phyloP scores from a whole-genome alignment of 2,888 invertebrate genomes.

The Germaria angustata region DNA sequence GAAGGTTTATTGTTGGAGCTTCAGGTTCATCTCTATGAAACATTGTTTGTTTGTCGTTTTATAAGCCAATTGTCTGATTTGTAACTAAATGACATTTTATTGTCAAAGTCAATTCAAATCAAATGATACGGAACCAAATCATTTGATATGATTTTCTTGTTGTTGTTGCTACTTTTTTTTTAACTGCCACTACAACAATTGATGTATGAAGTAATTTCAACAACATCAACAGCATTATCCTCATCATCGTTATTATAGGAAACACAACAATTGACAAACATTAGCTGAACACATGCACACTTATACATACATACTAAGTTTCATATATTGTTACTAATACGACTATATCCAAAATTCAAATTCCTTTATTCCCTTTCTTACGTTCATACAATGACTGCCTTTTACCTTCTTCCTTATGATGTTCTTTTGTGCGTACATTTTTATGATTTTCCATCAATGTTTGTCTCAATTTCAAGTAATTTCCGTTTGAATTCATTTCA shows the following conservation, averaged over 20 bases:
- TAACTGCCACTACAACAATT: constrained; percentile 33
- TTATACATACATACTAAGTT: background rate
- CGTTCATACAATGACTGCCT: background rate
- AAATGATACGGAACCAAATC: constrained; percentile 78
- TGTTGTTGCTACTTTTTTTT: background rate
- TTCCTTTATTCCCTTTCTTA: constrained; percentile 12
- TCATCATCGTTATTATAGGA: constrained; percentile 41
- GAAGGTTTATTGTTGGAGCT: constrained; percentile 4
- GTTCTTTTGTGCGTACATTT: constrained; percentile 1
- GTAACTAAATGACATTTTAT: constrained; percentile 68
- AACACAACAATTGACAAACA: constrained; percentile 73
- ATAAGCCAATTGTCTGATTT: constrained; percentile 66
- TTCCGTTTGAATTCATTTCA: constrained; percentile 73
- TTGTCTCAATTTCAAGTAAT: constrained; percentile 74
- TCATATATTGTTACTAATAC: background rate
- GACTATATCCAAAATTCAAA: constrained; percentile 8
- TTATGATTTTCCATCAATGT: constrained; percentile 62
- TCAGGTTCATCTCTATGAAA: constrained; percentile 22
- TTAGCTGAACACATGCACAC: constrained; percentile 21
- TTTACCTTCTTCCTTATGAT: background rate
- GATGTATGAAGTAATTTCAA: constrained; percentile 2
- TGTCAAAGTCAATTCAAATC: constrained; percentile 77
- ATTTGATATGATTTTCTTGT: constrained; percentile 72
- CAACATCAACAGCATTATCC: constrained; percentile 34
- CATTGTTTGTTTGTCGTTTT: constrained; percentile 50